Evolutionary conservation across 2,888 invertebrate species (phyloP).

Genomic region (Mellilla xanthometata): DNA sequence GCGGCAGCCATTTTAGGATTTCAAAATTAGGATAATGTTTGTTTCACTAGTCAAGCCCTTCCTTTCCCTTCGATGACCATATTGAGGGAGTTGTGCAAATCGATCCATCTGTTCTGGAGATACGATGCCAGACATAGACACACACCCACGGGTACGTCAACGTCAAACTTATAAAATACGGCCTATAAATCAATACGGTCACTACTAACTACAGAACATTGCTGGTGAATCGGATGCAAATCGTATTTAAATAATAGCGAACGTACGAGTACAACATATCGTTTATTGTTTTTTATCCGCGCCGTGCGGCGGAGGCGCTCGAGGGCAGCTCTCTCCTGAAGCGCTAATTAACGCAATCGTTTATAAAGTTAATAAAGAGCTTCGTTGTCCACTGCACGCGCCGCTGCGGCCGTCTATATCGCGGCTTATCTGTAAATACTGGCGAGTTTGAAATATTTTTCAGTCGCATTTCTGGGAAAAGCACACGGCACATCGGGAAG

Average conservation of each 20-base stretch:
- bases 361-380: constrained; percentile 77
- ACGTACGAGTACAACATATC: constrained; percentile 39
- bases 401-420: constrained; percentile 38
- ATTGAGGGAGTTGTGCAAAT: too few species aligned
- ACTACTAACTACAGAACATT: too few species aligned
- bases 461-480: constrained; percentile 22
- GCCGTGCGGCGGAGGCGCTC: constrained; percentile 45
- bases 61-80: too few species aligned
- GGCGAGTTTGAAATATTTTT: constrained; percentile 18
- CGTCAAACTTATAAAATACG: too few species aligned
- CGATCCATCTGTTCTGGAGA: too few species aligned
- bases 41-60: too few species aligned
- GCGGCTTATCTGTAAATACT: constrained; percentile 33
- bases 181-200: too few species aligned
- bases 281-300: constrained; percentile 60
- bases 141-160: too few species aligned
- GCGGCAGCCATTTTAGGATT: too few species aligned
- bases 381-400: constrained; percentile 67
- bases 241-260: constrained; percentile 59
- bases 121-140: too few species aligned
- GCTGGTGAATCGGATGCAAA: too few species aligned
- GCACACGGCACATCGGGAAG: constrained; percentile 21
- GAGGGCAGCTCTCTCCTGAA: constrained; percentile 55
- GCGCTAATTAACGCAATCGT: constrained; percentile 78
- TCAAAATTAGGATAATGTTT: too few species aligned